These are phyloP conservation scores for Ditula angustiorana DNA, from an alignment of 2,888 invertebrate species.

Conservation along the genomic window DNA sequence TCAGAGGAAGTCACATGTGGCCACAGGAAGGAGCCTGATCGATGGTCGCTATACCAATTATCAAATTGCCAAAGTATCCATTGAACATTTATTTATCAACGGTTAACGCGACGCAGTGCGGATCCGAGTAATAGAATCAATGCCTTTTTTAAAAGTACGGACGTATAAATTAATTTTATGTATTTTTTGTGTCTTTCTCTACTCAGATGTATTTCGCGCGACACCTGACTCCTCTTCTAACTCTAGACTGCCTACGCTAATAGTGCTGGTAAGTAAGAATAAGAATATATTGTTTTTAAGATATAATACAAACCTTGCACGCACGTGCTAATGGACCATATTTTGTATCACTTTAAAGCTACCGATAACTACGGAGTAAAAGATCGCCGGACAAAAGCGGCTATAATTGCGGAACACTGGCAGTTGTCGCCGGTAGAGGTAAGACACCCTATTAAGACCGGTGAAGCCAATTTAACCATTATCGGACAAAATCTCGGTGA, in stretches of 20 bases:
- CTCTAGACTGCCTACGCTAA: too few species aligned
- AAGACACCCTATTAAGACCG: constrained; percentile 62
- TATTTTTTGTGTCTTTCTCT: neutral
- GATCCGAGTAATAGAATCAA: neutral
- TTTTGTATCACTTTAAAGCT: constrained; percentile 15
- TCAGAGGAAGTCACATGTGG: constrained; percentile 45
- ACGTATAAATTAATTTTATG: too few species aligned
- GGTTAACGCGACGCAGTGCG: neutral
- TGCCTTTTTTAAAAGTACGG: too few species aligned
- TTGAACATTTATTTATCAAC: neutral
- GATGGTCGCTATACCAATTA: constrained; percentile 17
- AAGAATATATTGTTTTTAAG: neutral
- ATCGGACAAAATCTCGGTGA: constrained; percentile 71
- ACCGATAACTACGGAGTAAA: constrained; percentile 28
- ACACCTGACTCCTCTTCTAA: too few species aligned
- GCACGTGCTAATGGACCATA: constrained; percentile 28
- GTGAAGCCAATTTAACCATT: constrained; percentile 74
- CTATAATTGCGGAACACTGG: constrained; percentile 49
- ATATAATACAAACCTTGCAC: constrained; percentile 1
- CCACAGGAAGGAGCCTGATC: constrained; percentile 45
- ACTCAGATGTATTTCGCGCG: neutral
- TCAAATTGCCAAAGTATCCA: neutral
- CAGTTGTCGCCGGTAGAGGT: constrained; percentile 60
- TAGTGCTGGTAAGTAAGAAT: too few species aligned
- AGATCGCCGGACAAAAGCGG: constrained; percentile 42